These are phyloP conservation scores for Glaucomys volans DNA, from an alignment of 2,113 vertebrate genomes.

Conservation along the genomic window DNA sequence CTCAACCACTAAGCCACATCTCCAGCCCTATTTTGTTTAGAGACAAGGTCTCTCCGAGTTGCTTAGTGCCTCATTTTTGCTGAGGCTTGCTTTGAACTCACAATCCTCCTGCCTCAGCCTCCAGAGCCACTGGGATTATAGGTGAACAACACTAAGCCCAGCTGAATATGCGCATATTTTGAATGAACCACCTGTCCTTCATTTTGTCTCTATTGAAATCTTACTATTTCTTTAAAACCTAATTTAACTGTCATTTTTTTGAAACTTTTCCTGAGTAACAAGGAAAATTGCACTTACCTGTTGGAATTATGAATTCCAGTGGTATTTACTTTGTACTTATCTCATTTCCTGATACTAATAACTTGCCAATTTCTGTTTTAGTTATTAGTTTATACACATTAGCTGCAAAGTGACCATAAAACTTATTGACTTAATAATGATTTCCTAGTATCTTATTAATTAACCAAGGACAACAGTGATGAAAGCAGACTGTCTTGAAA, in stretches of 20 bases:
- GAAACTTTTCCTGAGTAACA: background rate
- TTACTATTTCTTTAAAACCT: background rate
- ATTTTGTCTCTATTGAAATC: background rate
- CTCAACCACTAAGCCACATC: no score
- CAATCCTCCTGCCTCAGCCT: no score
- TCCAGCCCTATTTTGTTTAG: no score
- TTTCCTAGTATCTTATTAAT: background rate
- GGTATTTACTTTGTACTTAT: background rate
- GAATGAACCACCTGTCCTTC: background rate
- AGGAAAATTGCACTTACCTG: background rate
- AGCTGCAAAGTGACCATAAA: background rate
- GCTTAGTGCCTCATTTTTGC: no score
- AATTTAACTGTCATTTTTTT: background rate
- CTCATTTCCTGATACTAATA: constrained; percentile 11
- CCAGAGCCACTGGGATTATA: no score
- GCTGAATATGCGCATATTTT: background rate
- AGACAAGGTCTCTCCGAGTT: no score
- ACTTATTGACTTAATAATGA: background rate
- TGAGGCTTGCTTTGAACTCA: no score
- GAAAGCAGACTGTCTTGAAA: background rate
- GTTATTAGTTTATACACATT: background rate
- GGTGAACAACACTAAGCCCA: no score
- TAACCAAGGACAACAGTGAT: background rate
- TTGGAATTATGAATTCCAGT: background rate
- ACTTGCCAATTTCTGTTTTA: background rate